A percentile compares a stretch with the other conserved stretches of the same genome.
Conservation (phyloP, 2,113 vertebrate species). For the Cryptomyrus ogoouensis region DNA sequence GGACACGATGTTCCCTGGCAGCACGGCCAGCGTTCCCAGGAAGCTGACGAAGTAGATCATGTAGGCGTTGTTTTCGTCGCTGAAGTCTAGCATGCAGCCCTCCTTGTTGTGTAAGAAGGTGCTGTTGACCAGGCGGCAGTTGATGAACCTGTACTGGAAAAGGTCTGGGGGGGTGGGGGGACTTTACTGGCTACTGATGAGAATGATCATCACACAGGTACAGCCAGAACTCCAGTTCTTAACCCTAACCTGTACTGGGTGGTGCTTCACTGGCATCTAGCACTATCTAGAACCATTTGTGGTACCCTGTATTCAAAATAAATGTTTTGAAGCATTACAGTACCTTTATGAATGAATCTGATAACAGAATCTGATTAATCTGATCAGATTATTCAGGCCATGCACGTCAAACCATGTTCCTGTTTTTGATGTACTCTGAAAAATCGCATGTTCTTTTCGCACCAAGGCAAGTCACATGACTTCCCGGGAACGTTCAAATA, state of each 20-base stretch:
- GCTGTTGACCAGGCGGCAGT: slow-evolving; percentile 84
- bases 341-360: not conserved
- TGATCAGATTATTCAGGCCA: not conserved
- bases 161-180: slow-evolving; percentile 64
- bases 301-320: not conserved
- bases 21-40: slow-evolving; percentile 86
- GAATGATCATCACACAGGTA: not conserved
- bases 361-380: not conserved
- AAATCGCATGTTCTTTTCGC: not conserved
- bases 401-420: not conserved
- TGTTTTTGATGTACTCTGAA: not conserved
- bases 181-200: not conserved
- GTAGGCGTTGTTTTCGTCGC: slow-evolving; percentile 92
- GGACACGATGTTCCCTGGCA: slow-evolving; percentile 92
- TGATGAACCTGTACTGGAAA: slow-evolving; percentile 87
- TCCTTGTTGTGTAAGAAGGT: slow-evolving; percentile 96
- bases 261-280: not conserved
- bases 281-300: not conserved
- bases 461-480: not conserved
- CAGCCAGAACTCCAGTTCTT: not conserved
- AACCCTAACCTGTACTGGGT: not conserved
- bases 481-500: not conserved
- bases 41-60: slow-evolving; percentile 99
- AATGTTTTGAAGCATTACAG: not conserved
- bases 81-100: slow-evolving; percentile 88